These are phyloP conservation scores for Drosophila orosa DNA, from an alignment of 1,140 invertebrate species.

Conservation along the genomic window DNA sequence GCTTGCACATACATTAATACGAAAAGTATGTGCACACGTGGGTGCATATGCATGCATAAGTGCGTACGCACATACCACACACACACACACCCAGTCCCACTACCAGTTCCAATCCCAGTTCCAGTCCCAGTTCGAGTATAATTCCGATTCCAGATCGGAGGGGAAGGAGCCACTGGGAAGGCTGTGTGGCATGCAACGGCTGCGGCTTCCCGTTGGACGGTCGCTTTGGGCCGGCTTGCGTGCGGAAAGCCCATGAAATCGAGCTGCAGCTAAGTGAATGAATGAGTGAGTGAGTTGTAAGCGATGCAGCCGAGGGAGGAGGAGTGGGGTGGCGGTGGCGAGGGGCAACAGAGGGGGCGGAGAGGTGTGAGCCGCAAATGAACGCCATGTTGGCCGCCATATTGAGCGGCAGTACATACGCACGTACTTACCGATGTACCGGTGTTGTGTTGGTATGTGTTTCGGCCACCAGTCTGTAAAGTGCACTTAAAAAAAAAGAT, in stretches of 20 bases:
- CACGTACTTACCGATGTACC: conserved; percentile 36
- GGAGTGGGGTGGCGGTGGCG: background rate
- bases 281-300: conserved; percentile 59
- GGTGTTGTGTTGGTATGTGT: conserved; percentile 24
- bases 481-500: background rate
- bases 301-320: conserved; percentile 15
- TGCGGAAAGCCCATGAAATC: conserved; percentile 78
- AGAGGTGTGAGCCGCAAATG: conserved; percentile 72
- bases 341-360: background rate
- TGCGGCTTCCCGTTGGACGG: conserved; percentile 70
- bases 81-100: conserved; percentile 30
- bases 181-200: conserved; percentile 62
- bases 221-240: conserved; percentile 54
- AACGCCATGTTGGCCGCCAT: conserved; percentile 82
- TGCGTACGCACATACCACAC: conserved; percentile 41
- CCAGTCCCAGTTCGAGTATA: conserved; percentile 7
- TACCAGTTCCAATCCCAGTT: conserved; percentile 4
- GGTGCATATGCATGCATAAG: conserved; percentile 36
- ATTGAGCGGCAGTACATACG: conserved; percentile 68
- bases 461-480: conserved; percentile 4
- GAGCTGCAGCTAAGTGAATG: conserved; percentile 65
- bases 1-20: conserved; percentile 26
- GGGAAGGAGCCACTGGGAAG: conserved; percentile 13
- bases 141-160: conserved; percentile 36
- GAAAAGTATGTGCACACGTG: conserved; percentile 24